Conservation (phyloP, 2,888 invertebrate genomes). For the Pristionchus exspectatus region DNA sequence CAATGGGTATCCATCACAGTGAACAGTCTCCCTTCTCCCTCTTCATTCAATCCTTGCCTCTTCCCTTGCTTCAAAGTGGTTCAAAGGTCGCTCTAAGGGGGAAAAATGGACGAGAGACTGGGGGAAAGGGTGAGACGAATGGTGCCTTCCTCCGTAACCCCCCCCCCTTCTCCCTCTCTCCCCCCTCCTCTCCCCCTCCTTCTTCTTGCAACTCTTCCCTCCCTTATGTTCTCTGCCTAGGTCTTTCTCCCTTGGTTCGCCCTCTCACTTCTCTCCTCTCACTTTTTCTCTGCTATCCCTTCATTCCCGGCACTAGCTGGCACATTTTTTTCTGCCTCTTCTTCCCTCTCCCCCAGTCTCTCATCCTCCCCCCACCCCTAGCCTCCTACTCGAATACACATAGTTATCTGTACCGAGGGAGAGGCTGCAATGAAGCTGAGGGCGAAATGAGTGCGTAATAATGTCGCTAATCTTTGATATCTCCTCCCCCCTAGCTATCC, state of each 20-base stretch:
- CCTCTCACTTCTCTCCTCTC: slow-evolving; percentile 50
- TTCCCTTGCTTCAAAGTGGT: slow-evolving; percentile 37
- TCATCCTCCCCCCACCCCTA: not conserved
- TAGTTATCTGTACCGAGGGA: slow-evolving; percentile 46
- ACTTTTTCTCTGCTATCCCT: slow-evolving; percentile 50
- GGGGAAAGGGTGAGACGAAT: slow-evolving; percentile 40
- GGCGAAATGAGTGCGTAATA: not conserved
- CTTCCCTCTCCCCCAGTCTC: not conserved
- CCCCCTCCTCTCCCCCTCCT: not conserved
- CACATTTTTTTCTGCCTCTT: slow-evolving; percentile 51
- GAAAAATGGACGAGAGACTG: not conserved
- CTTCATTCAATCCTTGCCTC: slow-evolving; percentile 25
- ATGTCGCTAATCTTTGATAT: not conserved
- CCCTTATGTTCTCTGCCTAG: slow-evolving; percentile 40
- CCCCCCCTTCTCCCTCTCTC: slow-evolving; percentile 1
- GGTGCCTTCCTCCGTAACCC: slow-evolving; percentile 40
- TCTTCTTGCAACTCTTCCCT: slow-evolving; percentile 11
- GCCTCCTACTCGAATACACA: slow-evolving; percentile 33
- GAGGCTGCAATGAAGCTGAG: not conserved
- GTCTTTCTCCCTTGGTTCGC: slow-evolving; percentile 49
- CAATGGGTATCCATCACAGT: slow-evolving; percentile 38
- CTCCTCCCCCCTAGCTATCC: not conserved
- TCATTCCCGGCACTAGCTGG: slow-evolving; percentile 54
- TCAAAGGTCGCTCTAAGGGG: slow-evolving; percentile 53
- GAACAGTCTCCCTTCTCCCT: not conserved